These are phyloP conservation scores for Aricia artaxerxes DNA, from an alignment of 2,888 invertebrate species.

Conservation along the genomic window DNA sequence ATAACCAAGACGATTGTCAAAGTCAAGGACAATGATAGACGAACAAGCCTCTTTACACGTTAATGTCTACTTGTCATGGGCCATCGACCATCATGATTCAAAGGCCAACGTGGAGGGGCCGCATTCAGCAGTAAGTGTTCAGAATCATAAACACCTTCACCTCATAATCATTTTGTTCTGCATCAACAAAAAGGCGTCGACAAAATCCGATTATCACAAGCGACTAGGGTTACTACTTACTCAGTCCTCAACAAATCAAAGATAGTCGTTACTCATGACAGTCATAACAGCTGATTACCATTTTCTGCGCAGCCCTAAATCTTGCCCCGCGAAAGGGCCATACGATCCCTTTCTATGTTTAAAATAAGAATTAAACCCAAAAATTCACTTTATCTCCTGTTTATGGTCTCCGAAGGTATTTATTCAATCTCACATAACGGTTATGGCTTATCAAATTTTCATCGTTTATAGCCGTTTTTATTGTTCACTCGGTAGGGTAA, in stretches of 20 bases:
- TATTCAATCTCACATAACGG: conserved; percentile 69
- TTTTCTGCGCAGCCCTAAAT: conserved; percentile 59
- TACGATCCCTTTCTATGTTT: conserved; percentile 79
- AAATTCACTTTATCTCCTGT: conserved; percentile 66
- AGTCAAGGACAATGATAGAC: no score
- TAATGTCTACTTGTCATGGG: no score
- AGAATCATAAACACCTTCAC: no score
- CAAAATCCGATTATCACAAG: background rate
- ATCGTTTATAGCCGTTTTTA: conserved; percentile 39
- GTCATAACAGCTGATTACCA: conserved; percentile 19
- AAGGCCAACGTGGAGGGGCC: no score
- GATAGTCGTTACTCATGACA: conserved; percentile 9
- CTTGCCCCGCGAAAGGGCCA: conserved; percentile 69
- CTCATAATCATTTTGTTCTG: no score
- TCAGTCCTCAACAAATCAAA: conserved; percentile 30
- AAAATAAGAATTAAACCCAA: conserved; percentile 79
- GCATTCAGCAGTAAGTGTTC: no score
- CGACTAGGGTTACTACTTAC: background rate
- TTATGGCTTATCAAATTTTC: conserved; percentile 59
- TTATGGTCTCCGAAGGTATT: conserved; percentile 62
- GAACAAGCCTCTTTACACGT: no score
- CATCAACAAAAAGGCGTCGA: no score
- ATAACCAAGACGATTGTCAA: no score
- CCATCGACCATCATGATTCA: no score
- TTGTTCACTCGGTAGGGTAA: background rate